phyloP scores from a whole-genome alignment of 2,113 vertebrate species.

The Gasterosteus aculeatus region DNA sequence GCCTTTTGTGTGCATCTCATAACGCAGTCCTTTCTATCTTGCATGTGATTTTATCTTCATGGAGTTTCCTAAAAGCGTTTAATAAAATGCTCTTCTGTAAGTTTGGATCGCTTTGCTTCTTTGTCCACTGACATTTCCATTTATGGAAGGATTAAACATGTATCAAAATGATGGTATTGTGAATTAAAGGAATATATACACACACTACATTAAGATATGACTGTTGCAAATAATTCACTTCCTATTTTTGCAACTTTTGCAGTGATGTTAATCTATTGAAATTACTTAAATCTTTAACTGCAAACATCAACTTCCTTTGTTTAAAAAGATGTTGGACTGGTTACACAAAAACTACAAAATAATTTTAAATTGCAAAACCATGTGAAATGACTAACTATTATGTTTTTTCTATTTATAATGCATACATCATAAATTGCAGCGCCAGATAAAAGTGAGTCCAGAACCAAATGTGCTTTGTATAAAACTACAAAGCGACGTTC shows the following conservation, averaged over 20 bases:
- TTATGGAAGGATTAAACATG: neutral
- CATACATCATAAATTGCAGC: neutral
- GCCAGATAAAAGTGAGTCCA: neutral
- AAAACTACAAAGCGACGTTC: constrained; percentile 69
- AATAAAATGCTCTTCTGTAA: constrained; percentile 64
- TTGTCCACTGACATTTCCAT: neutral
- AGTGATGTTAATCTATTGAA: neutral
- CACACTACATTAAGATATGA: neutral
- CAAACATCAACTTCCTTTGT: neutral
- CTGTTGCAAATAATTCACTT: neutral
- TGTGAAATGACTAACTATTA: neutral
- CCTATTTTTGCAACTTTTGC: neutral
- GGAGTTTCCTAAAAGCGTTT: constrained; percentile 42
- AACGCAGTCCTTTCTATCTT: constrained; percentile 44
- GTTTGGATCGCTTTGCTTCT: constrained; percentile 20
- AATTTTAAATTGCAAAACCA: neutral
- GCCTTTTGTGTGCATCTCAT: constrained; percentile 39
- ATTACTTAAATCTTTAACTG: neutral
- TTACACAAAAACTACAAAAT: neutral
- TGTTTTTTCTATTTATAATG: neutral
- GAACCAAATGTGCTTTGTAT: neutral
- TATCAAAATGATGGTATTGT: neutral
- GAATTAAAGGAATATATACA: neutral
- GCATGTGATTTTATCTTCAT: constrained; percentile 61
- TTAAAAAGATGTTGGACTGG: neutral